These are phyloP conservation scores for Drosophila auraria DNA, from an alignment of 1,140 invertebrate genomes.

Conservation along the genomic window DNA sequence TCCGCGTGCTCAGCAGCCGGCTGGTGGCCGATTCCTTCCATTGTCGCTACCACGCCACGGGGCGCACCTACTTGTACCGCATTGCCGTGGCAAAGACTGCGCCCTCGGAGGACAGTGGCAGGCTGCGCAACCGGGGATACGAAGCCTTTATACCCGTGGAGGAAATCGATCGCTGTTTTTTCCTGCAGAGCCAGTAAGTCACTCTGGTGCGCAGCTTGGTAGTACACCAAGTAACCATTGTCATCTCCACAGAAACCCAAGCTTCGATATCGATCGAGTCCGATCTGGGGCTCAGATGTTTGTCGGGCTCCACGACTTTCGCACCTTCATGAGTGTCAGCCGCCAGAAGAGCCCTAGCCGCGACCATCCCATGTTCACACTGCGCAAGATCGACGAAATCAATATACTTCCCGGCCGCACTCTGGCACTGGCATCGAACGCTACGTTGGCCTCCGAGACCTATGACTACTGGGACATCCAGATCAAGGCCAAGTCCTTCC, in stretches of 20 bases:
- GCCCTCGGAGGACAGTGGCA: background rate
- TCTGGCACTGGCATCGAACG: slow-evolving; percentile 81
- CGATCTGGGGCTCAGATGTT: slow-evolving; percentile 87
- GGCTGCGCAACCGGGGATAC: slow-evolving; percentile 60
- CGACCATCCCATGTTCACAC: slow-evolving; percentile 85
- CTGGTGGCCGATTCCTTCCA: slow-evolving; percentile 88
- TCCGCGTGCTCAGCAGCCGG: slow-evolving; percentile 86
- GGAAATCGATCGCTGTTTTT: slow-evolving; percentile 76
- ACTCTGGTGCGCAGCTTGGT: accelerated
- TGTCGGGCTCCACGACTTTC: slow-evolving; percentile 89
- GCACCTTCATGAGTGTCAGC: slow-evolving; percentile 87
- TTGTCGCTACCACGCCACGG: slow-evolving; percentile 87
- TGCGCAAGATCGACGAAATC: slow-evolving; percentile 86
- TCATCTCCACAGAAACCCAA: slow-evolving; percentile 84
- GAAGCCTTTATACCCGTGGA: slow-evolving; percentile 68
- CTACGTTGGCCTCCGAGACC: slow-evolving; percentile 75
- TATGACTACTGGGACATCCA: slow-evolving; percentile 89
- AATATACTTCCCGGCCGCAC: slow-evolving; percentile 85
- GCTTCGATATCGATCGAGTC: slow-evolving; percentile 87
- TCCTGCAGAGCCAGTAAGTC: slow-evolving; percentile 67
- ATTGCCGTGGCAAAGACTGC: slow-evolving; percentile 85
- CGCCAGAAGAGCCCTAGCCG: slow-evolving; percentile 81
- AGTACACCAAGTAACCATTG: background rate
- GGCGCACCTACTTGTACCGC: slow-evolving; percentile 90
- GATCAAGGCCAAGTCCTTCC: slow-evolving; percentile 88